Evolutionary conservation across 1,140 invertebrate genomes (phyloP).

Genomic region (Pseudomyrmex cubaensis): DNA sequence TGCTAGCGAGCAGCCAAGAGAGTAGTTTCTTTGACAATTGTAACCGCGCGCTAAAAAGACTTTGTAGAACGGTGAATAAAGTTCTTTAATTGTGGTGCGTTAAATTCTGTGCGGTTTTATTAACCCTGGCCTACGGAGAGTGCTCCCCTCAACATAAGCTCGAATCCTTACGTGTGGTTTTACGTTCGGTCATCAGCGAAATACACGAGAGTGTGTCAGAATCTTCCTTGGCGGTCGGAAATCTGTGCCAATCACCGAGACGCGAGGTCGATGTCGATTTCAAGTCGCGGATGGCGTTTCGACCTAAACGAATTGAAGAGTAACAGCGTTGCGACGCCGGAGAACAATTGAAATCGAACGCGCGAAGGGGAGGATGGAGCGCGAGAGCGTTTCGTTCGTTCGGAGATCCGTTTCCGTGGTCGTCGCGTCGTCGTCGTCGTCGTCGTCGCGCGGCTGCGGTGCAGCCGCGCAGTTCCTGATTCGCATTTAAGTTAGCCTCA

Average conservation of each 20-base stretch:
- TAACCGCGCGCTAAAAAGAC: no score
- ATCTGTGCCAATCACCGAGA: neutral
- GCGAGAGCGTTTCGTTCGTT: conserved; percentile 26
- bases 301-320: conserved; percentile 6
- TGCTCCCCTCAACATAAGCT: no score
- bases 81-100: no score
- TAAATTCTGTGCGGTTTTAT: no score
- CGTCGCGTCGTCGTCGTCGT: neutral
- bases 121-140: no score
- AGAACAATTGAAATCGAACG: conserved; percentile 66
- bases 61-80: no score
- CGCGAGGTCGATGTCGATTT: neutral
- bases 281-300: neutral
- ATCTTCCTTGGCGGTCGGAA: neutral
- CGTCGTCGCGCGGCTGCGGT: conserved; percentile 4
- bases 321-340: conserved; percentile 21
- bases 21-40: no score
- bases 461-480: conserved; percentile 62
- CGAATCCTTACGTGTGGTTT: no score
- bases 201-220: neutral
- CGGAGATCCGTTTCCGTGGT: conserved; percentile 58
- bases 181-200: neutral
- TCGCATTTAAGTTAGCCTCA: conserved; percentile 80
- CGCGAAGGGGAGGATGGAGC: neutral
- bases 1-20: no score